Evolutionary conservation across 1,140 invertebrate genomes (phyloP).

Genomic region (Drosophila oshimai): DNA sequence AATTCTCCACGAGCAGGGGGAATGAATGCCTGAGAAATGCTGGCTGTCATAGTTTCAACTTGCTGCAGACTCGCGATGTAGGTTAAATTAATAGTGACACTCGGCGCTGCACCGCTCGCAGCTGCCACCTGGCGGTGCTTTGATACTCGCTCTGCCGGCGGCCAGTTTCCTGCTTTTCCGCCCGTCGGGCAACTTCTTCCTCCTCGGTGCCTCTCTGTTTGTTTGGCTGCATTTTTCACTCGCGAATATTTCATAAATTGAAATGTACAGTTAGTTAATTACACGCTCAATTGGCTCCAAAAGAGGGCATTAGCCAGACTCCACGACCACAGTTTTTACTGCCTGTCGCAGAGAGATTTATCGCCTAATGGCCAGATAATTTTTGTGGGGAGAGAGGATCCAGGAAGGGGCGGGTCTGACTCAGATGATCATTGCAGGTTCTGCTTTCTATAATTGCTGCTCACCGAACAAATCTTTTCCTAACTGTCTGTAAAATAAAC

Average conservation of each 20-base stretch:
- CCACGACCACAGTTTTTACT: conserved; percentile 30
- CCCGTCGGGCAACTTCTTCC: conserved; percentile 32
- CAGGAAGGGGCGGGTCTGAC: background rate
- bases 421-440: conserved; percentile 27
- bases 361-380: conserved; percentile 39
- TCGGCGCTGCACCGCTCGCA: conserved; percentile 27
- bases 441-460: background rate
- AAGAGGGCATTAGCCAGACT: conserved; percentile 58
- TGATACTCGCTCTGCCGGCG: conserved; percentile 15
- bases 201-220: conserved; percentile 23
- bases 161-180: conserved; percentile 8
- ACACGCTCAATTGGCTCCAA: conserved; percentile 71
- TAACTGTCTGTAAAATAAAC: background rate
- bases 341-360: conserved; percentile 60
- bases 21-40: conserved; percentile 50
- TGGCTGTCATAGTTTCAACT: conserved; percentile 57
- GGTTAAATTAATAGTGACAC: conserved; percentile 78
- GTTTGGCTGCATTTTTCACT: conserved; percentile 23
- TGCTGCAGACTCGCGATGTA: conserved; percentile 52
- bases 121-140: conserved; percentile 54
- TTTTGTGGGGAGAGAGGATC: background rate
- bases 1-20: conserved; percentile 22
- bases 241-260: conserved; percentile 75
- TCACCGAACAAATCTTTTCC: background rate
- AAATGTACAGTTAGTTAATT: conserved; percentile 80